Conservation (phyloP, 2,888 invertebrate species). For the Pandemis corylana region DNA sequence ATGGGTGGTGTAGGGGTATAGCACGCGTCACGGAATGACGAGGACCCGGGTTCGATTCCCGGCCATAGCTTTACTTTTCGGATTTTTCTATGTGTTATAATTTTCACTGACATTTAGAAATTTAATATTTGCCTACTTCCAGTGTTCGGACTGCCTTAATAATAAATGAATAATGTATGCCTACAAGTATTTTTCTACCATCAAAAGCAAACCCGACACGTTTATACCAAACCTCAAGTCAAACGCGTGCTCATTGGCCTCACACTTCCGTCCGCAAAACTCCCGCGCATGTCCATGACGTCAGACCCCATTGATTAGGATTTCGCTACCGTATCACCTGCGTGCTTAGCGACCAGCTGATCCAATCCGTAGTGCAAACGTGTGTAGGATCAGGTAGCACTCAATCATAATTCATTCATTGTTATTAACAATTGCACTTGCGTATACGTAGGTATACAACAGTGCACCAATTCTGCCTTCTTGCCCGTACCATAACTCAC, state of each 20-base stretch:
- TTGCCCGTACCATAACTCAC: not conserved
- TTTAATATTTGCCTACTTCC: too few relatives aligned
- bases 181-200: not conserved
- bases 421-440: not conserved
- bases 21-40: too few relatives aligned
- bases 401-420: not conserved
- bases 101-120: too few relatives aligned
- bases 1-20: too few relatives aligned
- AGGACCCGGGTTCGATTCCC: too few relatives aligned
- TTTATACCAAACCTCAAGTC: not conserved
- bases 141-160: too few relatives aligned
- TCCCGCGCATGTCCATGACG: slow-evolving; percentile 30
- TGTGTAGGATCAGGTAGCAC: not conserved
- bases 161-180: too few relatives aligned
- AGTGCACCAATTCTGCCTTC: not conserved
- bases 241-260: not conserved
- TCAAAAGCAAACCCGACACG: not conserved
- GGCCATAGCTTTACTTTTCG: too few relatives aligned
- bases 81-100: too few relatives aligned
- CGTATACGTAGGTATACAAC: not conserved
- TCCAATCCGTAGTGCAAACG: slow-evolving; percentile 14
- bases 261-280: slow-evolving; percentile 24
- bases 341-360: slow-evolving; percentile 16
- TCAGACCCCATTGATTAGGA: slow-evolving; percentile 33
- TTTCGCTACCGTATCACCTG: slow-evolving; percentile 9